Base-by-base conservation (phyloP, 2,888 invertebrate species). In the Ceramica pisi region DNA sequence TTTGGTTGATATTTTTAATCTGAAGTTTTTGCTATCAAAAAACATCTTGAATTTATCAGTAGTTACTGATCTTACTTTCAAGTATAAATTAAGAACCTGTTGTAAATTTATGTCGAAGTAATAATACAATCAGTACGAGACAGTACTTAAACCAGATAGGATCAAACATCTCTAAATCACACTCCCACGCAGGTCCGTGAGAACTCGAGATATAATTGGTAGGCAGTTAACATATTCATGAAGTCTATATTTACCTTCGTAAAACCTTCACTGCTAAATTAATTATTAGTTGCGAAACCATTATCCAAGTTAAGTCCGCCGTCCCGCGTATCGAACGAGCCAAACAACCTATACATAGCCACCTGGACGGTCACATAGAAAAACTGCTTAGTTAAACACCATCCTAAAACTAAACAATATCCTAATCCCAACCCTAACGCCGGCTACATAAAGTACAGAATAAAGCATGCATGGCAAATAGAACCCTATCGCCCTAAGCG, bases 281-380 rank as follows among this genome's bases (percentile, higher is more conserved):
- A 93, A 92, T 93, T 91, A 91, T 87, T 83, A 84, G 87, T 90
- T 88, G 87, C 88, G 87, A 90, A 90, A 90, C 86, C 87, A 86
- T 81, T 87, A 84, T 91, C 91, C 90, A 92, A 90, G 80, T 89
- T 93, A 92, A 92, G 87, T 65, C 91, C 92, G 92, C 92, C 90
- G 91, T 86, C 80, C 91, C 88, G 88, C 86, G 91, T 93, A 94
- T 94, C 87, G 93, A 93, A 92, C 93, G 88, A 84, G 85, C 87
- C 89, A 82, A 89, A 80, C 92, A 90, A 95, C 94, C 94, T 95
- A 95, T 95, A 96, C 95, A 95, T 95, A 95, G 95, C 94, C 95
- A 95, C 93, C 95, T 95, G 95, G 95, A 94, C 92, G 93, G 94
- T 94, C 95, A 95, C 95, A 95, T 95, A 95, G 95, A 95, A 94